Evolutionary conservation across 1,140 invertebrate genomes (phyloP).

Genomic region (Drosophila auraria): DNA sequence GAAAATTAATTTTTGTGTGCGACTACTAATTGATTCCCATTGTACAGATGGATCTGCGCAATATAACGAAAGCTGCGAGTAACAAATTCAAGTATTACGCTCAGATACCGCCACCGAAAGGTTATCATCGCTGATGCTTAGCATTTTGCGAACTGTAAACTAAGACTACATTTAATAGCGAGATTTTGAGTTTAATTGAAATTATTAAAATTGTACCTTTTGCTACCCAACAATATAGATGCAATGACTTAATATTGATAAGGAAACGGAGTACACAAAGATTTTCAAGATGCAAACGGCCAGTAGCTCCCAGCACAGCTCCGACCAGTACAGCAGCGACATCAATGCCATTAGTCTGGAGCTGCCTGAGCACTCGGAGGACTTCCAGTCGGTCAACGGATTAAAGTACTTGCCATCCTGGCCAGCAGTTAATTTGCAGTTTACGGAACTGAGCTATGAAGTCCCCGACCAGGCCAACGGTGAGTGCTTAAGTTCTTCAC

Average conservation of each 20-base stretch:
- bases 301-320: constrained; percentile 61
- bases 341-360: constrained; percentile 77
- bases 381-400: constrained; percentile 61
- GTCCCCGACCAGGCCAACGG: constrained; percentile 86
- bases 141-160: background rate
- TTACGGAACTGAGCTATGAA: constrained; percentile 89
- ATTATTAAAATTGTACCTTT: background rate
- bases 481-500: constrained; percentile 71
- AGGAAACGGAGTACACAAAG: background rate
- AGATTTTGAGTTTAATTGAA: background rate
- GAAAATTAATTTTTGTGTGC: constrained; percentile 7
- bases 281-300: constrained; percentile 42
- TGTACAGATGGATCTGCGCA: constrained; percentile 8
- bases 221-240: background rate
- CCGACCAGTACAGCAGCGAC: constrained; percentile 77
- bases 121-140: constrained; percentile 20
- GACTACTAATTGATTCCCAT: constrained; percentile 22
- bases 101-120: background rate
- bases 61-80: constrained; percentile 1
- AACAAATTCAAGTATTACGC: background rate
- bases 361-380: constrained; percentile 51
- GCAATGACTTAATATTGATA: constrained; percentile 5
- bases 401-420: constrained; percentile 88
- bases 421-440: constrained; percentile 90
- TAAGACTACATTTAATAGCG: background rate